Conservation (phyloP, 1,140 invertebrate genomes). For the Camponotus floridanus region DNA sequence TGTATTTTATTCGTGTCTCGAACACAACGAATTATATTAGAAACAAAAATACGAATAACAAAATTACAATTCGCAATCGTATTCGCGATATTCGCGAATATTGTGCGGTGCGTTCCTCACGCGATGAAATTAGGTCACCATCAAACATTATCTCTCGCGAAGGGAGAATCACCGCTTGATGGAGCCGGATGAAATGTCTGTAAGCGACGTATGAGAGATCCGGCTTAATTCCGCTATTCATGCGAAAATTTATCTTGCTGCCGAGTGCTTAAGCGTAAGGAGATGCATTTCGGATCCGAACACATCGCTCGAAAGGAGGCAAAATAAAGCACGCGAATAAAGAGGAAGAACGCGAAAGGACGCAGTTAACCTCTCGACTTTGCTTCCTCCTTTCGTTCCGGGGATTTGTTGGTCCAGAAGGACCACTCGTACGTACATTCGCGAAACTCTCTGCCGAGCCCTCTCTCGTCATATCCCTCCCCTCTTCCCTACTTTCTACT, state of each 20-base stretch:
- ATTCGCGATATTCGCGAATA: constrained; percentile 10
- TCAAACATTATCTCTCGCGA: constrained; percentile 39
- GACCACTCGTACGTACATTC: constrained; percentile 77
- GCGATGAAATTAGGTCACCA: constrained; percentile 57
- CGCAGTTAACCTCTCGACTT: constrained; percentile 76
- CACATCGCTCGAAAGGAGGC: constrained; percentile 47
- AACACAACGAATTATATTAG: neutral
- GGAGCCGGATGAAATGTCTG: constrained; percentile 47
- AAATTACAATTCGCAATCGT: neutral
- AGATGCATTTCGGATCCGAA: constrained; percentile 69
- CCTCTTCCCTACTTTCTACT: constrained; percentile 47
- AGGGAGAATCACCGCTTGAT: constrained; percentile 41
- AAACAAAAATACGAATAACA: constrained; percentile 12
- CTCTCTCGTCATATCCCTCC: constrained; percentile 52
- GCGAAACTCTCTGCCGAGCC: constrained; percentile 71
- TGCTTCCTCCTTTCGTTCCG: constrained; percentile 57
- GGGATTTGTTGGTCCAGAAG: constrained; percentile 77
- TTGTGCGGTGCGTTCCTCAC: constrained; percentile 13
- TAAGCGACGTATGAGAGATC: constrained; percentile 49
- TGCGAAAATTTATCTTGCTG: constrained; percentile 60
- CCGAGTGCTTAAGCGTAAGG: constrained; percentile 52
- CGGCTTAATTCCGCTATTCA: constrained; percentile 54
- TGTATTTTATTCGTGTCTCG: neutral
- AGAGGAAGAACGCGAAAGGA: constrained; percentile 68
- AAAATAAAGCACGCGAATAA: constrained; percentile 69